Conservation (phyloP, 2,888 invertebrate species). For the Parapristionchus giblindavisi region DNA sequence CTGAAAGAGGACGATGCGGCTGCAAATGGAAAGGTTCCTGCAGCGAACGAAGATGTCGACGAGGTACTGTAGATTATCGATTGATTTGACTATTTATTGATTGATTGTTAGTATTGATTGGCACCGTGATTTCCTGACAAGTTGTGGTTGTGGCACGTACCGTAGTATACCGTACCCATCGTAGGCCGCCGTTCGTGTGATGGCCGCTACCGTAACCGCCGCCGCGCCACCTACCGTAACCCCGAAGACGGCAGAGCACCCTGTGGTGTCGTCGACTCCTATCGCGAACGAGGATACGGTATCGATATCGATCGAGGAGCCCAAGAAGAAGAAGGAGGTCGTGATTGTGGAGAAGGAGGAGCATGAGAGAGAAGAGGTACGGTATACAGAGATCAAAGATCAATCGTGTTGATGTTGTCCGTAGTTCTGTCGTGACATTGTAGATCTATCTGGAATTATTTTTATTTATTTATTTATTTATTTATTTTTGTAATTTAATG, state of each 20-base stretch:
- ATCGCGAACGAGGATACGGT: background rate
- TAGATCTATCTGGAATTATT: background rate
- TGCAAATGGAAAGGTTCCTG: no score
- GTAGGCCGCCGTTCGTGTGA: background rate
- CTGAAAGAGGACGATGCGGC: no score
- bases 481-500: no score
- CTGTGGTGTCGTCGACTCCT: no score
- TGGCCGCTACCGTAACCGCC: background rate
- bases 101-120: no score
- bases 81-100: no score
- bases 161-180: background rate
- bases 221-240: no score
- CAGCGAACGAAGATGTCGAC: no score
- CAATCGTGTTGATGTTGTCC: background rate
- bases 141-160: constrained; percentile 12
- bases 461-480: background rate
- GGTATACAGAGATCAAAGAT: background rate
- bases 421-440: background rate
- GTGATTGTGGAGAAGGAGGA: constrained; percentile 28
- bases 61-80: no score
- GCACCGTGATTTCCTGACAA: no score
- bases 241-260: background rate
- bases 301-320: no score
- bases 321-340: constrained; percentile 8
- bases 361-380: constrained; percentile 13